These are phyloP conservation scores for Melinopterus prodromus DNA, from an alignment of 2,888 invertebrate genomes.

Conservation along the genomic window DNA sequence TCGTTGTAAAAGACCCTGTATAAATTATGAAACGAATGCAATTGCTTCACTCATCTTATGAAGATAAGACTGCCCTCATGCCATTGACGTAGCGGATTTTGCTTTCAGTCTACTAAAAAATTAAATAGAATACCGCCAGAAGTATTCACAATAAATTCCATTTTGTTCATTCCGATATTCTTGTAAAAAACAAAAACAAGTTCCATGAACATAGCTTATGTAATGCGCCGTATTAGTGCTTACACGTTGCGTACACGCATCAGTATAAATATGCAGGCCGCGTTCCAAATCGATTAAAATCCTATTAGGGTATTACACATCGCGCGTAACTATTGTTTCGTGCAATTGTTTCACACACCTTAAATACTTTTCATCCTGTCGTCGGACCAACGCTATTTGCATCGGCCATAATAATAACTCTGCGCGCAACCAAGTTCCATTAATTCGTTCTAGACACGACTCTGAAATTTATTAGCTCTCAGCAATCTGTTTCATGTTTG, in stretches of 20 bases:
- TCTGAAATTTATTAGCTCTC: not conserved
- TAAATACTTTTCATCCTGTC: not conserved
- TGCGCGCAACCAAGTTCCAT: not conserved
- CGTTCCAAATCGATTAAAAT: not conserved
- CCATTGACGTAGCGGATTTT: no score
- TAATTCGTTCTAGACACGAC: conserved; percentile 4
- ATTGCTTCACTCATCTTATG: no score
- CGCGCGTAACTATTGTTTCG: not conserved
- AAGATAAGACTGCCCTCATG: no score
- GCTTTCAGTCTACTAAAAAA: no score
- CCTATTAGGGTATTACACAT: not conserved
- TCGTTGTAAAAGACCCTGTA: no score
- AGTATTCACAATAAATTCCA: no score
- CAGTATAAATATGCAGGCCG: not conserved
- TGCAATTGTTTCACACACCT: not conserved
- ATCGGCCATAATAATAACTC: not conserved
- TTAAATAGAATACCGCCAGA: no score
- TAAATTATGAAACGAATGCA: no score
- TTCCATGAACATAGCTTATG: not conserved
- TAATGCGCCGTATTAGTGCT: not conserved
- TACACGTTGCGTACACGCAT: no score
- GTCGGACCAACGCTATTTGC: not conserved
- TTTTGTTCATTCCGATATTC: no score
- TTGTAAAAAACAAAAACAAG: not conserved
- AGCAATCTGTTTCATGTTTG: not conserved